Percentiles rank a stretch among this genome's conserved stretches.
phyloP scores from a whole-genome alignment of 1,140 invertebrate genomes.

The Araneus ventricosus region DNA sequence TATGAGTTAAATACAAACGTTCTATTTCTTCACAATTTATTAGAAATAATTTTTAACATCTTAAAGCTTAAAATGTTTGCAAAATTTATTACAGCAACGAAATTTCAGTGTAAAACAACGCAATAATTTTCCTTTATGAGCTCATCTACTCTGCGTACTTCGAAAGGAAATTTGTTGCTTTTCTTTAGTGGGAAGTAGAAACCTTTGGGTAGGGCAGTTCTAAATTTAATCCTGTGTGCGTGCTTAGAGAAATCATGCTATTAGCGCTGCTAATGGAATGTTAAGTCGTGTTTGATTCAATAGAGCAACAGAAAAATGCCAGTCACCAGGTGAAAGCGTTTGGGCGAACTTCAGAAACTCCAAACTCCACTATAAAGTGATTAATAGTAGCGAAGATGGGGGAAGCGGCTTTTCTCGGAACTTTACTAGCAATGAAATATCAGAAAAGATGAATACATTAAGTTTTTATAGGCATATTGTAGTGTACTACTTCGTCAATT shows the following conservation, averaged over 20 bases:
- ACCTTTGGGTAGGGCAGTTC: background rate
- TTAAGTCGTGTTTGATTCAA: background rate
- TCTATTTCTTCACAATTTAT: too few relatives aligned
- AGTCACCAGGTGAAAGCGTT: background rate
- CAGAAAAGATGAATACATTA: background rate
- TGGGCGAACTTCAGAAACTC: background rate
- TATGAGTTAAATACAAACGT: too few relatives aligned
- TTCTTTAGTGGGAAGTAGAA: too few relatives aligned
- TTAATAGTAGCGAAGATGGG: background rate
- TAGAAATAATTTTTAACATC: too few relatives aligned
- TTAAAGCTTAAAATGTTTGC: too few relatives aligned
- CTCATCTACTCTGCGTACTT: too few relatives aligned
- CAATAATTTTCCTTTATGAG: too few relatives aligned
- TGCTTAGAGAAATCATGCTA: background rate
- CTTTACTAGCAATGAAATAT: background rate
- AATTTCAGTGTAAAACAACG: too few relatives aligned
- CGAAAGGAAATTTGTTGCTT: too few relatives aligned
- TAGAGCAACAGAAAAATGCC: background rate
- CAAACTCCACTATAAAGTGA: background rate
- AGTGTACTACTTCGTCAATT: too few relatives aligned
- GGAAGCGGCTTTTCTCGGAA: background rate
- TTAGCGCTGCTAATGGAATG: conserved; percentile 31
- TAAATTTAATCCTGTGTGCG: background rate
- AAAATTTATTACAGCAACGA: too few relatives aligned
- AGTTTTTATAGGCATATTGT: background rate